Percentiles rank a stretch among this genome's conserved stretches.
These are phyloP conservation scores for Drosophila sechellia DNA, from an alignment of 1,140 invertebrate species.

Conservation along the genomic window DNA sequence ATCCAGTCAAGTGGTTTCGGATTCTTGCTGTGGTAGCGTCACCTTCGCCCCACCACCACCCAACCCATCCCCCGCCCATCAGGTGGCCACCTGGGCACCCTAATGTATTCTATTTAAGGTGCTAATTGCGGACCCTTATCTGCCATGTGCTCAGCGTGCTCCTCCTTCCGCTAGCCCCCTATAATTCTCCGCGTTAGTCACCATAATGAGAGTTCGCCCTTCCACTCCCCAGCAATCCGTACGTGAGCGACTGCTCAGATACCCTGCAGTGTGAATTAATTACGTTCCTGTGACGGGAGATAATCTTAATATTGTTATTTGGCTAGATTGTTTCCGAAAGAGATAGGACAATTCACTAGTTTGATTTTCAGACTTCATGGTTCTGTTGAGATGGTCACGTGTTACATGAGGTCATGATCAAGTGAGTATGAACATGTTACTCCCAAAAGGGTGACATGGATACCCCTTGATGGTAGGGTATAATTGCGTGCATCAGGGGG, in stretches of 20 bases:
- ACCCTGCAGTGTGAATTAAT: slow-evolving; percentile 17
- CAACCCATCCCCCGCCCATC: not conserved
- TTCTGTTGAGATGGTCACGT: too few relatives aligned
- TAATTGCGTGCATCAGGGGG: not conserved
- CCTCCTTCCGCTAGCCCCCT: not conserved
- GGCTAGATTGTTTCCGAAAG: not conserved
- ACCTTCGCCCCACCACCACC: slow-evolving; percentile 16
- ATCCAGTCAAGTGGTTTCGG: slow-evolving; percentile 54
- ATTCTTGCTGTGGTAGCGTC: slow-evolving; percentile 38
- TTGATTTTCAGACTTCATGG: too few relatives aligned
- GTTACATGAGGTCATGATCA: not conserved
- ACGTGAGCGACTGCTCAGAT: slow-evolving; percentile 1
- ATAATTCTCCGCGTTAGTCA: slow-evolving; percentile 29
- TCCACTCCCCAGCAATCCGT: slow-evolving; percentile 23
- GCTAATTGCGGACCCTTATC: slow-evolving; percentile 58
- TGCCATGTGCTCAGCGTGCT: slow-evolving; percentile 38
- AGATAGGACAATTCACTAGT: not conserved
- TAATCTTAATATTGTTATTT: slow-evolving; percentile 2
- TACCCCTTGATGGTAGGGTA: not conserved
- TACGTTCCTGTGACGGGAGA: not conserved
- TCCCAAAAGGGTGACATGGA: not conserved
- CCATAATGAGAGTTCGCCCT: slow-evolving; percentile 23
- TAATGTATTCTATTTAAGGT: slow-evolving; percentile 60
- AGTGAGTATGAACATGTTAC: not conserved
- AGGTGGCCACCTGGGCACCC: slow-evolving; percentile 42